A percentile compares a stretch with the other conserved stretches of the same genome.
phyloP scores from a whole-genome alignment of 2,797 vertebrate species.

The Galago senegalensis region DNA sequence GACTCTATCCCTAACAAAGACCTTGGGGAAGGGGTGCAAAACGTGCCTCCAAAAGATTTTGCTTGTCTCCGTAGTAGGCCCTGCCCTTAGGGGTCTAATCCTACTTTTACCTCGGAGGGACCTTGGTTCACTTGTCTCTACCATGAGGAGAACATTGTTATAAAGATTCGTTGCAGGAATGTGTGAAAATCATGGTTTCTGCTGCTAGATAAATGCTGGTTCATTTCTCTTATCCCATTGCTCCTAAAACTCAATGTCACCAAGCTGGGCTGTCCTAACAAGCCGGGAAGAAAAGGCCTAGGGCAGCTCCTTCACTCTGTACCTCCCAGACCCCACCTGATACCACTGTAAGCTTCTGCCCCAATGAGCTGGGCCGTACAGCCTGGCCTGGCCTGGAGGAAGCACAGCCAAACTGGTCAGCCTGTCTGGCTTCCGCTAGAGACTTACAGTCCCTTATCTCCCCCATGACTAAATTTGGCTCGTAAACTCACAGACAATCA shows the following conservation, averaged over 20 bases:
- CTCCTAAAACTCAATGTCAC: not conserved
- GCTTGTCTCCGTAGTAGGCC: not conserved
- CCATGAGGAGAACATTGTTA: not conserved
- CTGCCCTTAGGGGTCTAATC: not conserved
- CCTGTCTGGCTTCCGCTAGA: not conserved
- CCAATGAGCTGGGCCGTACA: not conserved
- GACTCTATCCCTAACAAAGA: not conserved
- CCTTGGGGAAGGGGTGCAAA: not conserved
- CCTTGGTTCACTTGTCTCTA: not conserved
- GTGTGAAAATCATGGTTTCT: not conserved
- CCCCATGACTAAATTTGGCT: slow-evolving; percentile 59
- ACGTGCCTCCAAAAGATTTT: not conserved
- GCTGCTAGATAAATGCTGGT: not conserved
- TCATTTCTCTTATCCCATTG: not conserved
- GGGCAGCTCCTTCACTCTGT: too few species aligned
- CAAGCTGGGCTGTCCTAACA: not conserved
- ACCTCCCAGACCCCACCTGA: too few species aligned
- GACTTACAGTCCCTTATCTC: slow-evolving; percentile 53
- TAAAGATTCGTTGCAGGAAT: not conserved
- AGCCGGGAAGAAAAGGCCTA: not conserved
- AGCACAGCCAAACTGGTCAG: not conserved
- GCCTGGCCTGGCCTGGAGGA: not conserved
- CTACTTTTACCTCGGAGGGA: not conserved
- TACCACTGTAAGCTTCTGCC: not conserved
- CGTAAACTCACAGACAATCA: slow-evolving; percentile 24